Evolutionary conservation across 2,888 invertebrate species (phyloP).

Genomic region (Pyralis farinalis): DNA sequence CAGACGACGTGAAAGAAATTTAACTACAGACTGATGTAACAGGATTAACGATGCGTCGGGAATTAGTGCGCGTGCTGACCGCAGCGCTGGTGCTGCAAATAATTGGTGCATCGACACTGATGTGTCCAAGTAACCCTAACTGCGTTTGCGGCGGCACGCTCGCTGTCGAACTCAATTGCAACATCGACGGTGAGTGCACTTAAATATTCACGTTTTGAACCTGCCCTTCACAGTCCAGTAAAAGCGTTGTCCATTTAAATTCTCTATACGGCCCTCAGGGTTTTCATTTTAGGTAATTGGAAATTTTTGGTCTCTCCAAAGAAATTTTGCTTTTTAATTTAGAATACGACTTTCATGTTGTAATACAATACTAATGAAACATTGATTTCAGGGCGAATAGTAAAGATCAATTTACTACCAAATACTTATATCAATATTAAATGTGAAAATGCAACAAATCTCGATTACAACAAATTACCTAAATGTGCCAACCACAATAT

Average conservation of each 20-base stretch:
- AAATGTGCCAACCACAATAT: conserved; percentile 57
- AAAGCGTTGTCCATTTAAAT: conserved; percentile 13
- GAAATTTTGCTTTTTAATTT: not conserved
- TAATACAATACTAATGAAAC: conserved; percentile 10
- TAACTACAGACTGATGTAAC: conserved; percentile 27
- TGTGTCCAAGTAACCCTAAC: conserved; percentile 72
- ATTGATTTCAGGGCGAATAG: conserved; percentile 58
- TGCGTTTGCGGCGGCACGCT: conserved; percentile 72
- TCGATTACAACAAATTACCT: conserved; percentile 69
- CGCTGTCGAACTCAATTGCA: conserved; percentile 71
- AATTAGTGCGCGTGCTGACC: conserved; percentile 50
- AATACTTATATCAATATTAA: conserved; percentile 65
- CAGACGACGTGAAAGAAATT: conserved; percentile 26
- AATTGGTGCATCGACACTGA: conserved; percentile 57
- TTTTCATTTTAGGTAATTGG: not conserved
- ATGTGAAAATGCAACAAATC: conserved; percentile 59
- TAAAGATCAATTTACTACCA: conserved; percentile 66
- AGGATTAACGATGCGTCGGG: conserved; percentile 46
- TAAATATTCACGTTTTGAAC: conserved; percentile 25
- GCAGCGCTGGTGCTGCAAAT: conserved; percentile 57
- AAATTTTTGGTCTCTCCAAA: not conserved
- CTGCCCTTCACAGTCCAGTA: conserved; percentile 28
- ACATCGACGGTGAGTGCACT: conserved; percentile 72
- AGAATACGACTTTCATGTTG: conserved; percentile 9
- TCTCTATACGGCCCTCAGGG: not conserved